Percentiles rank a stretch among this genome's conserved stretches.
These are phyloP conservation scores for Tretioscincus oriximinensis DNA, from an alignment of 2,113 vertebrate genomes.

Conservation along the genomic window DNA sequence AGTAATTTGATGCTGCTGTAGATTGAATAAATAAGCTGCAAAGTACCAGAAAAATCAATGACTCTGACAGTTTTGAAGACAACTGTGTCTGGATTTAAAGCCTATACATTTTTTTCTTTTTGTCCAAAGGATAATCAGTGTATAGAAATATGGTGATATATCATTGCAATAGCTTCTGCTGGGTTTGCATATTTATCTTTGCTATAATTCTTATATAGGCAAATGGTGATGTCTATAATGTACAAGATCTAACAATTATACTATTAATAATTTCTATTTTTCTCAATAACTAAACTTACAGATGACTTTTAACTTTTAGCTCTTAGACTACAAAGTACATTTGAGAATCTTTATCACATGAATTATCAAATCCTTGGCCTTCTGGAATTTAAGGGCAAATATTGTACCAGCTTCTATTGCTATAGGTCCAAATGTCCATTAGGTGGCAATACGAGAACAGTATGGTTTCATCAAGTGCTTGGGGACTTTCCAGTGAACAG, in stretches of 20 bases:
- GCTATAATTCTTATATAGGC: neutral
- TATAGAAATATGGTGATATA: neutral
- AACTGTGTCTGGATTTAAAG: neutral
- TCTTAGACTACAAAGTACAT: neutral
- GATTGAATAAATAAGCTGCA: neutral
- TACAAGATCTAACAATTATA: neutral
- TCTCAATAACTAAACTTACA: neutral
- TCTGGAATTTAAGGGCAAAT: neutral
- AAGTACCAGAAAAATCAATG: neutral
- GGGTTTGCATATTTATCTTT: neutral
- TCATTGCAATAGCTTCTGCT: neutral
- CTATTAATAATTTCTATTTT: neutral
- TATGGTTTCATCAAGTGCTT: neutral
- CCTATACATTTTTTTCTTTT: neutral
- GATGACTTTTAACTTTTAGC: neutral
- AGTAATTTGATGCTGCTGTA: neutral
- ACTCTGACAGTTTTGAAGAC: neutral
- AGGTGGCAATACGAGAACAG: constrained; percentile 67
- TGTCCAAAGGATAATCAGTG: neutral
- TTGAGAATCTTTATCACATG: neutral
- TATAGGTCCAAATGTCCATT: constrained; percentile 46
- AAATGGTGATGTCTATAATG: neutral
- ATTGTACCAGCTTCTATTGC: neutral
- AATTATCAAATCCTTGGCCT: neutral
- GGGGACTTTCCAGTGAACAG: neutral